Base-by-base conservation (phyloP, 2,797 vertebrate species). In the Macroramphosus scolopax region DNA sequence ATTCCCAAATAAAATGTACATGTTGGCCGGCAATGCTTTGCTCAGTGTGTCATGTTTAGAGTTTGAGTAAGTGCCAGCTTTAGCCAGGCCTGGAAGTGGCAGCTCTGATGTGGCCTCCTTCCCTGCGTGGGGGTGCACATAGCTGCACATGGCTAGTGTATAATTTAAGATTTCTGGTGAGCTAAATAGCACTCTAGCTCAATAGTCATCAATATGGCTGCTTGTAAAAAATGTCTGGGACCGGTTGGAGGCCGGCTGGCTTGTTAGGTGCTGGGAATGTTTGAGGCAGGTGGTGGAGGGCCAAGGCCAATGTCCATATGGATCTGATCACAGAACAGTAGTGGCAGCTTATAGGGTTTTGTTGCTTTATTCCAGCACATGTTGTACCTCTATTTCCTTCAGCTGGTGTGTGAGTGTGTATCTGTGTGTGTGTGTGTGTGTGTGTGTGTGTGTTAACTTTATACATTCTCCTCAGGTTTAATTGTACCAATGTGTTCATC, bases 321-420 rank as follows among this genome's bases (percentile, higher is more conserved):
- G 87, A 86, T 80, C 80, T 86, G 86, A 91, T 91, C 86, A 88
- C 68, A 77, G 79, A 89, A 91, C 88, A 90, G 89, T 89, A 90
- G 89, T 90, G 86, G 72, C 63, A 83, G 75, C 77, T 83, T 84
- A 80, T 75, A 52, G 59, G 69, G 51, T 75, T 83, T 78, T 36
- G 68, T 72, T 75, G 58, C 75, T 77, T 71, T 72, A 68, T 42
- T 75, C 35, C 48, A 69, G 64, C 78, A 78, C 72, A 70, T 71
- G 69, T 68, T 67, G 72, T 81, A 51, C 68, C 66, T 70, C 37
- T 62, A 46, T 56, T 62, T 77, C 64, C 59, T 77, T 50, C 35
- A 78, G 42, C 64, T 34, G 44, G 59, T 51, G n/a, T n/a, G n/a
- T n/a, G n/a, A n/a, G n/a, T n/a, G n/a, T 34, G 13, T 38, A 33